Percentiles rank a stretch among this genome's conserved stretches.
These are phyloP conservation scores for Neolamprologus ventralis DNA, from an alignment of 2,113 vertebrate genomes.

Conservation along the genomic window DNA sequence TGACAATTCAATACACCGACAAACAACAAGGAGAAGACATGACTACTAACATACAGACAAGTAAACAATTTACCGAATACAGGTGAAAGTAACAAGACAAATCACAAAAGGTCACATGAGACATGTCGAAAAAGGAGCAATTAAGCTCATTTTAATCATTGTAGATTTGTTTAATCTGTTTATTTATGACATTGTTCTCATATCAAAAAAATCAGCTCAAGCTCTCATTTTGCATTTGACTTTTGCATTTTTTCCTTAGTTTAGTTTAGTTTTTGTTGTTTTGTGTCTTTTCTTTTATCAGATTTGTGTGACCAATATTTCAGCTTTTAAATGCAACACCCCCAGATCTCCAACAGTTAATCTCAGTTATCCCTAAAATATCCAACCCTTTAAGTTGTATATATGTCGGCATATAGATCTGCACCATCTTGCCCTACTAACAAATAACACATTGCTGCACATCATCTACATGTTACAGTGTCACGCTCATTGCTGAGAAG, in stretches of 20 bases:
- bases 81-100: neutral
- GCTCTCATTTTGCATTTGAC: neutral
- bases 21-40: neutral
- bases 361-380: neutral
- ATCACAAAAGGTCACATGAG: neutral
- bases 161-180: neutral
- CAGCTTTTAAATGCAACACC: neutral
- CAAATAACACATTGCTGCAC: neutral
- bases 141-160: neutral
- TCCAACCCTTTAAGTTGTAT: neutral
- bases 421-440: neutral
- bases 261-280: neutral
- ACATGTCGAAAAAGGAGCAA: neutral
- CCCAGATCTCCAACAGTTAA: neutral
- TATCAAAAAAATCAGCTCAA: neutral
- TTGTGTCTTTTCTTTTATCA: neutral
- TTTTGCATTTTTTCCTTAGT: neutral
- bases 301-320: neutral
- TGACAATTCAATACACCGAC: neutral
- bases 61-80: neutral
- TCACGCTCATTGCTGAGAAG: neutral
- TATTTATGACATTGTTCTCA: neutral
- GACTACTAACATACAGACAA: neutral
- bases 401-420: neutral
- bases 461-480: neutral